A percentile compares a stretch with the other conserved stretches of the same genome.
These are phyloP conservation scores for Eriosoma lanigerum DNA, from an alignment of 1,140 invertebrate species.

Conservation along the genomic window DNA sequence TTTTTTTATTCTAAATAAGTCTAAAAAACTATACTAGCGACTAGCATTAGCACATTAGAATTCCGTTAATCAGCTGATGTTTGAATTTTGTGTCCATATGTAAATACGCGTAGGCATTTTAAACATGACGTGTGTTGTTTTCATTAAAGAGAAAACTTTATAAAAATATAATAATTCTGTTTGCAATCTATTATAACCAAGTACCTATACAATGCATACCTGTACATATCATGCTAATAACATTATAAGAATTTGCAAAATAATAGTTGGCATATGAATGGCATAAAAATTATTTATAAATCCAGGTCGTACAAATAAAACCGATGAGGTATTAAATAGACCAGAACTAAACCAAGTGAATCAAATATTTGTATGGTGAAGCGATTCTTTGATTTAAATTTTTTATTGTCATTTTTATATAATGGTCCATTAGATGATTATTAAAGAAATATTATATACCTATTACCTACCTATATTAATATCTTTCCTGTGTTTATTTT, in stretches of 20 bases:
- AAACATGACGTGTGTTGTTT: neutral
- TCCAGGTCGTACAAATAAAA: slow-evolving; percentile 47
- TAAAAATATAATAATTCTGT: neutral
- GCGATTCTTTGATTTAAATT: slow-evolving; percentile 5
- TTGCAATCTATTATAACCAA: neutral
- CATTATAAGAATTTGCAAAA: slow-evolving; percentile 19
- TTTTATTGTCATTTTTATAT: slow-evolving; percentile 13
- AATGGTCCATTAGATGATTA: no score
- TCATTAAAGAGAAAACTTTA: slow-evolving; percentile 28
- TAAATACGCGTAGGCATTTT: neutral
- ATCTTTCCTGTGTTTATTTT: no score
- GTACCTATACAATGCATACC: slow-evolving; percentile 6
- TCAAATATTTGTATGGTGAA: slow-evolving; percentile 18
- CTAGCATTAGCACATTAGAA: neutral
- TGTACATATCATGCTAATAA: slow-evolving; percentile 20
- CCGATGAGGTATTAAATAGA: slow-evolving; percentile 42
- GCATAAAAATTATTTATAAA: slow-evolving; percentile 35
- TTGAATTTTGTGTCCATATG: neutral
- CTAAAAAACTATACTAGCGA: neutral
- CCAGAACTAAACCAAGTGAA: slow-evolving; percentile 42
- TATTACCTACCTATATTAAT: no score
- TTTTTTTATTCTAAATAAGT: neutral
- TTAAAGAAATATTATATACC: neutral
- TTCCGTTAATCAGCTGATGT: neutral
- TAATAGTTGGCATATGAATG: slow-evolving; percentile 37